These are phyloP conservation scores for Arvicanthis niloticus DNA, from an alignment of 2,113 vertebrate genomes.

Conservation along the genomic window DNA sequence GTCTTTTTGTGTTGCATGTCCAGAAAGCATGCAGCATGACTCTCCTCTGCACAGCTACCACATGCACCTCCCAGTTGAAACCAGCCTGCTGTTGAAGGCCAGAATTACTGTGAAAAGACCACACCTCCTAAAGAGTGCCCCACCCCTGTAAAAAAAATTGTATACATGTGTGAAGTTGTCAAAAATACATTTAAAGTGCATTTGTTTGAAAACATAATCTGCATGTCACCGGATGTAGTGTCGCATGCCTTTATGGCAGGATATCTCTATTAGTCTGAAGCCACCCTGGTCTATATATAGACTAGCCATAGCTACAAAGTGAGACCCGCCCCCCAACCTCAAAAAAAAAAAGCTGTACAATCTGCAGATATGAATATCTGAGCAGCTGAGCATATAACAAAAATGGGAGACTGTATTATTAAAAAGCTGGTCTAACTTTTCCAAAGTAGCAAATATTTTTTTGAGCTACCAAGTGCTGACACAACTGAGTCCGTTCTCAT, in stretches of 20 bases:
- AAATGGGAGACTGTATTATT: conserved; percentile 24
- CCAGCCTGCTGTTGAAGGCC: background rate
- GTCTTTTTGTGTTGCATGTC: background rate
- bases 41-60: background rate
- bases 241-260: background rate
- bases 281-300: background rate
- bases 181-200: background rate
- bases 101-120: background rate
- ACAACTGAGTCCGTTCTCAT: background rate
- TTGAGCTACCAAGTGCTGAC: conserved; percentile 9
- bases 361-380: background rate
- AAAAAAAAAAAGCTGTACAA: background rate
- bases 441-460: conserved; percentile 23
- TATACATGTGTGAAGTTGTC: background rate
- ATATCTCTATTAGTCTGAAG: background rate
- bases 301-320: background rate
- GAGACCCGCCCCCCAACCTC: background rate
- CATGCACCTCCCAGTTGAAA: background rate
- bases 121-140: background rate
- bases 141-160: no score
- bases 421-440: conserved; percentile 34
- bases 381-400: background rate
- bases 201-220: background rate
- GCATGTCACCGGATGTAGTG: background rate
- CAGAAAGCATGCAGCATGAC: background rate